phyloP scores from a whole-genome alignment of 2,888 invertebrate species.

The Mesoligia furuncula region DNA sequence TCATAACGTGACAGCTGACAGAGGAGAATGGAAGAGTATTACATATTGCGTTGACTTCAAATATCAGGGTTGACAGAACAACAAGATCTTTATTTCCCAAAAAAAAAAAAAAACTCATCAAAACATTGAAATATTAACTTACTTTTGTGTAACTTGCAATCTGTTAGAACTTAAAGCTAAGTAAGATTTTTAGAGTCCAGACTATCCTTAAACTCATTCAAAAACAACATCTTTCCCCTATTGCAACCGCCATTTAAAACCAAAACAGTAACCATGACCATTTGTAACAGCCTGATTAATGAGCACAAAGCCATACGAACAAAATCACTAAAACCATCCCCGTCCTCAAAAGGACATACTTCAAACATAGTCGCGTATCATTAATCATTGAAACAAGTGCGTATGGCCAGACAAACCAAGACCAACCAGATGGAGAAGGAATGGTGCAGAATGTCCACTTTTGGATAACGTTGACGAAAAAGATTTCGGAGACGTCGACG shows the following conservation, averaged over 20 bases:
- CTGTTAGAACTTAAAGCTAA: too few relatives aligned
- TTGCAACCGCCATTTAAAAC: constrained; percentile 14
- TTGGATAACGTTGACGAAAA: not conserved
- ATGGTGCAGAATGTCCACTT: not conserved
- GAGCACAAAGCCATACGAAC: constrained; percentile 13
- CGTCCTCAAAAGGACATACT: constrained; percentile 34
- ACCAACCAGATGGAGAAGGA: not conserved
- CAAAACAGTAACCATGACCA: constrained; percentile 23
- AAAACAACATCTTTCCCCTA: not conserved
- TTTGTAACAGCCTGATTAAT: constrained; percentile 41
- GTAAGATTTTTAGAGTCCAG: too few relatives aligned
- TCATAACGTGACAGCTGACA: not conserved
- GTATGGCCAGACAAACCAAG: constrained; percentile 5
- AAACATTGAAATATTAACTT: not conserved
- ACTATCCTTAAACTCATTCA: not conserved
- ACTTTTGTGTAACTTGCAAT: not conserved
- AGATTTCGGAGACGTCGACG: not conserved
- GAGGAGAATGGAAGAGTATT: not conserved
- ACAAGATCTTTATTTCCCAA: not conserved
- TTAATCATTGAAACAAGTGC: constrained; percentile 53
- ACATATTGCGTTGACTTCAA: not conserved
- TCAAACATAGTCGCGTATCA: constrained; percentile 30
- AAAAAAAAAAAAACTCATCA: not conserved
- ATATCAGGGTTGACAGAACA: not conserved
- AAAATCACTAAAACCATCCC: constrained; percentile 34